Evolutionary conservation across 2,797 vertebrate genomes (phyloP), one percentile per base, ranked within the genome.

Genomic region (Neosalanx taihuensis): DNA sequence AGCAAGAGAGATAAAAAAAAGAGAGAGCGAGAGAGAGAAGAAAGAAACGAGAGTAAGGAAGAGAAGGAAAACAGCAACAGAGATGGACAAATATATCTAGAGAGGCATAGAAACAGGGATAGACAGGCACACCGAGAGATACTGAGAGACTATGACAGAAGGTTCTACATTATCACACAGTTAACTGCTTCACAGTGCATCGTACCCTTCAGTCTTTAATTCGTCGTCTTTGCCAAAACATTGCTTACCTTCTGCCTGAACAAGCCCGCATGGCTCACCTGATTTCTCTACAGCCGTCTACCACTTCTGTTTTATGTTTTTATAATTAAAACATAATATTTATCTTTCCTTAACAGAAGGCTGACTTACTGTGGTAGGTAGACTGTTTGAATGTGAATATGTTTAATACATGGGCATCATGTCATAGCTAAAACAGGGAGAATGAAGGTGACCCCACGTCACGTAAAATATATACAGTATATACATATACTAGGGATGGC

Each of bases 291-390:
- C 75, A 79, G 72, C 70, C 66, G 61, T 83, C 62, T 73, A 81
- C 73, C 79, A 86, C 92, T 93, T 89, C 89, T 92, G 90, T 91
- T 93, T 94, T 93, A 91, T 94, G 91, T 93, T 92, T 93, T 94
- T 92, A 92, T 94, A 94, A 93, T 94, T 92, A 93, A 93, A 94
- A 93, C 91, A 93, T 86, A 94, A 93, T 92, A 94, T 94, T 93
- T 93, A 94, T 94, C 92, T 93, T 93, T 91, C 90, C 88, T 87
- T 90, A 93, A 92, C 92, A 94, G 93, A 92, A 93, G 93, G 92
- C 90, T 92, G 92, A 91, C 88, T 89, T 90, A 90, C 88, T 89
- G 86, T 79, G 90, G 89, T 89, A 93, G 93, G 91, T 90, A 91
- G 92, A 85, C 90, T 89, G 87, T 89, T 90, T 93, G 92, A 91